These are phyloP conservation scores for Cyprinodon brontotheroides DNA, from an alignment of 2,113 vertebrate genomes.

Conservation along the genomic window DNA sequence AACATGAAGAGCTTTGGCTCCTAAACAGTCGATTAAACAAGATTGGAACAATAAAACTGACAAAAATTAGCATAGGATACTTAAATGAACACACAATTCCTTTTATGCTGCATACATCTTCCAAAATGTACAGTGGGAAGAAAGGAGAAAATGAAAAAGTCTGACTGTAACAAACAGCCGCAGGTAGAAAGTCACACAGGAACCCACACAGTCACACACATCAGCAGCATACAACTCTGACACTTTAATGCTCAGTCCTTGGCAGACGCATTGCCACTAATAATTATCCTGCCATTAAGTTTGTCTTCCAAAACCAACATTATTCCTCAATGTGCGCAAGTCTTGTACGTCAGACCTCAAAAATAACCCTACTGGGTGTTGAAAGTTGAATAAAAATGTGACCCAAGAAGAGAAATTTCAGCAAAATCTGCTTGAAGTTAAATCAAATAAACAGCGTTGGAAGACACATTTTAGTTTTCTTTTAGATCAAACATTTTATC, in stretches of 20 bases:
- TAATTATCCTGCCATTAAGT: slow-evolving; percentile 28
- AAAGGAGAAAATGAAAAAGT: background rate
- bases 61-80: background rate
- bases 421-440: background rate
- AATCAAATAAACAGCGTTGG: background rate
- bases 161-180: background rate
- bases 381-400: background rate
- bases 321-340: background rate
- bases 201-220: background rate
- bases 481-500: background rate
- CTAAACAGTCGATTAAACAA: background rate
- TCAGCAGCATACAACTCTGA: background rate
- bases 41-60: background rate
- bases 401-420: background rate
- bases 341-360: slow-evolving; percentile 26
- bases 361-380: slow-evolving; percentile 16
- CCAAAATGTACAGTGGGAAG: no score
- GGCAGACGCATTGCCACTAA: slow-evolving; percentile 1
- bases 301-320: slow-evolving; percentile 10
- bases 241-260: slow-evolving; percentile 23
- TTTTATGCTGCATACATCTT: background rate
- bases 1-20: background rate
- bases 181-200: background rate
- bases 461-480: background rate
- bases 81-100: background rate